A percentile compares a stretch with the other conserved stretches of the same genome.
Evolutionary conservation across 2,113 vertebrate genomes (phyloP).

Genomic region (Psittacus erithacus): DNA sequence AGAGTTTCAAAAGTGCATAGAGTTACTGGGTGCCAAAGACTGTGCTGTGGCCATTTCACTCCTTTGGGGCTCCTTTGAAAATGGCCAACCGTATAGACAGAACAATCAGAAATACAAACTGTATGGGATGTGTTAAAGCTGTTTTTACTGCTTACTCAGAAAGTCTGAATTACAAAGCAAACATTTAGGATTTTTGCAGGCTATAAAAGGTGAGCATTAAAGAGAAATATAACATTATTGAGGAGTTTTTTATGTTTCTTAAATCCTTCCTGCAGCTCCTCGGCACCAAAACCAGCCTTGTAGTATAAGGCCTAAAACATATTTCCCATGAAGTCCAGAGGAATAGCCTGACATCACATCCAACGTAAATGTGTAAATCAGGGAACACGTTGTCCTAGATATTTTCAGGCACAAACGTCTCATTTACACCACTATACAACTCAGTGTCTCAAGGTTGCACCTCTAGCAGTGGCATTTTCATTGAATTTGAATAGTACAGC

Average conservation of each 20-base stretch:
- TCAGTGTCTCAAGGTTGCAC: neutral
- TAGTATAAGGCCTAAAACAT: neutral
- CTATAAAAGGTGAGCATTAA: neutral
- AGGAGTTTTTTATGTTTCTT: neutral
- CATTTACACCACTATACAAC: neutral
- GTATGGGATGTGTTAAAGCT: neutral
- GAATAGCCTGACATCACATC: neutral
- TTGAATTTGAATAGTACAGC: neutral
- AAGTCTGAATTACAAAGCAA: neutral
- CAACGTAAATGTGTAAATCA: neutral
- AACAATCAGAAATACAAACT: neutral
- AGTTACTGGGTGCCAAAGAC: neutral
- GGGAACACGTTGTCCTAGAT: neutral
- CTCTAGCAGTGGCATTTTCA: neutral
- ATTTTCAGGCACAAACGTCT: neutral
- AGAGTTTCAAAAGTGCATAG: neutral
- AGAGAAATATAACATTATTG: neutral
- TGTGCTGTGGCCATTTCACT: neutral
- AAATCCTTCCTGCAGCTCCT: neutral
- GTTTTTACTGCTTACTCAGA: neutral
- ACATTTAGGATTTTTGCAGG: neutral
- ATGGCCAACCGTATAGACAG: neutral
- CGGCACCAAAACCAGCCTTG: neutral
- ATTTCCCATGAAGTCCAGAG: neutral
- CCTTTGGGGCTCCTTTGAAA: neutral